Evolutionary conservation across 2,797 vertebrate genomes (phyloP).

Genomic region (Ptychobarbus kaznakovi): DNA sequence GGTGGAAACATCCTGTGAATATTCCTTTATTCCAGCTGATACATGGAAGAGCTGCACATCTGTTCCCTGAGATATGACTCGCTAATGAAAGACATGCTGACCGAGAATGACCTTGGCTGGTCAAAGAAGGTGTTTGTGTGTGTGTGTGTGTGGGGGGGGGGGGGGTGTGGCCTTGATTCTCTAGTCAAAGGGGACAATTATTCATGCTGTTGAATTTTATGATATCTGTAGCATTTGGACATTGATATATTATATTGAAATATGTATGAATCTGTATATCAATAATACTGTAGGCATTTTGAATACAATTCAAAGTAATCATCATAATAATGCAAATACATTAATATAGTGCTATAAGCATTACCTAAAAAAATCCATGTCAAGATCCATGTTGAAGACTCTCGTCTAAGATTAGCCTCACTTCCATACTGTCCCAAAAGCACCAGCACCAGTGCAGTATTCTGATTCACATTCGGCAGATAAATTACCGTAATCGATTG

Average conservation of each 20-base stretch:
- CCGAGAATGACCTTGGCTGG: not conserved
- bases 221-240: not conserved
- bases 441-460: conserved; percentile 12
- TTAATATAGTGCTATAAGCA: not conserved
- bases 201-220: not conserved
- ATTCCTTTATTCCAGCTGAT: not conserved
- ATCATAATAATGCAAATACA: not conserved
- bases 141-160: not conserved
- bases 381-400: not conserved
- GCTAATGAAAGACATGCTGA: not conserved
- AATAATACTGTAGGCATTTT: not conserved
- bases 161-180: not conserved
- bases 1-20: not conserved
- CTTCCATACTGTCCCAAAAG: not conserved
- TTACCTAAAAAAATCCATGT: not conserved
- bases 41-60: not conserved
- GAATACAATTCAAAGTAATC: not conserved
- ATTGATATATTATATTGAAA: not conserved
- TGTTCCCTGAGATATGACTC: not conserved
- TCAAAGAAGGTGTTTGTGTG: not conserved
- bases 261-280: not conserved
- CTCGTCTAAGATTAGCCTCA: not conserved
- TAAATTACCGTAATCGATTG: not conserved
- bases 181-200: not conserved
- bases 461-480: conserved; percentile 25